These are phyloP conservation scores for Cylloceria caligata DNA, from an alignment of 2,888 invertebrate genomes.

Conservation along the genomic window DNA sequence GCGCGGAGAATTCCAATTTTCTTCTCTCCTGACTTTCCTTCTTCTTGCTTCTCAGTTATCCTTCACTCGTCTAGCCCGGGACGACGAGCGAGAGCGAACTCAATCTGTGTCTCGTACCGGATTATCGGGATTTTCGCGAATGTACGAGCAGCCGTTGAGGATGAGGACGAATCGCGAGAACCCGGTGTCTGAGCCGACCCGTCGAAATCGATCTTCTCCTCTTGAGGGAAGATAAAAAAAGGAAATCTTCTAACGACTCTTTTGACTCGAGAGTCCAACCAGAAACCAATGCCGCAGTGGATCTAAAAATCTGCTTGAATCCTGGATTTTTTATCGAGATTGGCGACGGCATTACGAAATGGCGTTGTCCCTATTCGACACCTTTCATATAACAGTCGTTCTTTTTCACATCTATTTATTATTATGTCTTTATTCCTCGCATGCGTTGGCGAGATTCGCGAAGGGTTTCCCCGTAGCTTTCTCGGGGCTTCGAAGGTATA, in stretches of 20 bases:
- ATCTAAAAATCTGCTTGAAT: constrained; percentile 8
- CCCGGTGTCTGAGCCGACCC: constrained; percentile 62
- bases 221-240: constrained; percentile 50
- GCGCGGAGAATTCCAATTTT: constrained; percentile 81
- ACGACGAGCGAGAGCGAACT: constrained; percentile 73
- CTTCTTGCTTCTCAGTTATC: constrained; percentile 43
- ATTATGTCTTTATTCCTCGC: constrained; percentile 5
- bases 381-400: not conserved
- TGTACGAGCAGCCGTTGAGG: constrained; percentile 59
- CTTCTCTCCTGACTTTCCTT: constrained; percentile 72
- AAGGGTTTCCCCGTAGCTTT: constrained; percentile 25
- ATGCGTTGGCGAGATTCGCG: constrained; percentile 15
- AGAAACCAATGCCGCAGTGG: constrained; percentile 14
- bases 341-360: not conserved
- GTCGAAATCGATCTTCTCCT: constrained; percentile 72
- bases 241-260: constrained; percentile 17
- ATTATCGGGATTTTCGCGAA: constrained; percentile 82
- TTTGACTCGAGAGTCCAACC: constrained; percentile 17
- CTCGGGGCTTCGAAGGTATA: constrained; percentile 16
- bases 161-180: constrained; percentile 51
- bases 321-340: not conserved
- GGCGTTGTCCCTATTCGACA: not conserved
- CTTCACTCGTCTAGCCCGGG: not conserved
- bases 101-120: constrained; percentile 84
- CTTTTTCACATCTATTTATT: not conserved